Percentiles rank a stretch among this genome's conserved stretches.
phyloP scores from a whole-genome alignment of 1,140 invertebrate genomes.

The Trichonephila clavata region DNA sequence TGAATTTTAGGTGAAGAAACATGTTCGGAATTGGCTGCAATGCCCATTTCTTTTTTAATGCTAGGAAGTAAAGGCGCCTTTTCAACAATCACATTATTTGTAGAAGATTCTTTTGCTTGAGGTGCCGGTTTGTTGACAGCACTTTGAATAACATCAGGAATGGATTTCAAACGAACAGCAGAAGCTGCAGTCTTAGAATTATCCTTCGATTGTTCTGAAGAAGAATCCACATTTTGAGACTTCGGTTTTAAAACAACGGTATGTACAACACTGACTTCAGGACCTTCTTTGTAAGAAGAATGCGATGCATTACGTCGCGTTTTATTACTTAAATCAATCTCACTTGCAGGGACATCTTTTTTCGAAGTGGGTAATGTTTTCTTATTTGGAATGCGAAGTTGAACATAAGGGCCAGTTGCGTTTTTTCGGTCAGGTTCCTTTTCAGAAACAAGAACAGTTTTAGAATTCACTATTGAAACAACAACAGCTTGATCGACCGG shows the following conservation, averaged over 20 bases:
- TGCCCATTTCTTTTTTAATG: background rate
- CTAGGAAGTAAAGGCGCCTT: background rate
- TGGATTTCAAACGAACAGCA: slow-evolving; percentile 56
- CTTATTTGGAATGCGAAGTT: slow-evolving; percentile 10
- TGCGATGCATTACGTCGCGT: background rate
- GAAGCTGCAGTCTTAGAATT: background rate
- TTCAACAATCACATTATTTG: background rate
- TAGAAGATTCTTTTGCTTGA: background rate
- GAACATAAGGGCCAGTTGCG: background rate
- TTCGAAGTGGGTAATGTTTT: background rate
- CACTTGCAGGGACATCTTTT: background rate
- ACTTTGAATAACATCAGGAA: slow-evolving; percentile 68
- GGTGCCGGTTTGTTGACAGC: background rate
- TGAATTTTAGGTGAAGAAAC: background rate
- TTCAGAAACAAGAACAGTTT: background rate
- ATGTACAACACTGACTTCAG: slow-evolving; percentile 45
- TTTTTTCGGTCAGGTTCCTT: background rate
- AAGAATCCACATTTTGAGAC: background rate
- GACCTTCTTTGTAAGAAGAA: background rate
- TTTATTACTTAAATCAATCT: background rate
- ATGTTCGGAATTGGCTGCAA: background rate
- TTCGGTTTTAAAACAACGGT: slow-evolving; percentile 63
- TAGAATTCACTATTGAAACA: slow-evolving; percentile 48
- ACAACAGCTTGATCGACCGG: slow-evolving; percentile 47
- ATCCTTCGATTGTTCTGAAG: background rate